These are phyloP conservation scores for Romanogobio albipinnatus DNA, from an alignment of 2,113 vertebrate species.

Conservation along the genomic window DNA sequence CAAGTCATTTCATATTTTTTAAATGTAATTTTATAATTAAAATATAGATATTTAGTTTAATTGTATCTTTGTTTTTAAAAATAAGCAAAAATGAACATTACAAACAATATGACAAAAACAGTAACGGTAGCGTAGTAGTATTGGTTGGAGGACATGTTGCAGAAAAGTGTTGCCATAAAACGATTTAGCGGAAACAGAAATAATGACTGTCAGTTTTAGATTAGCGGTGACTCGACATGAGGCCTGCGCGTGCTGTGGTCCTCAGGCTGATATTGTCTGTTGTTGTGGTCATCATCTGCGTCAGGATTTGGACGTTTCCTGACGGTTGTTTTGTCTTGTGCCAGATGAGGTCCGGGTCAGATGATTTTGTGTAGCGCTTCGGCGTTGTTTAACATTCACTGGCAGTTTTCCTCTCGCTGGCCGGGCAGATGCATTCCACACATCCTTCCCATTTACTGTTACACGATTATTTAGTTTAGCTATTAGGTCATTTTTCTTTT, in stretches of 20 bases:
- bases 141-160: too few species aligned
- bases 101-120: too few species aligned
- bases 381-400: slow-evolving; percentile 30
- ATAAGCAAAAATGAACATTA: too few species aligned
- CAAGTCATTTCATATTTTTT: too few species aligned
- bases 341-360: slow-evolving; percentile 49
- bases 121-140: too few species aligned
- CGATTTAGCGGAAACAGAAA: not conserved
- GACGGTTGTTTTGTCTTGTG: slow-evolving; percentile 8
- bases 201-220: not conserved
- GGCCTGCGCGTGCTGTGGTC: too few species aligned
- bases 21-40: too few species aligned
- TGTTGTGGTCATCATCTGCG: slow-evolving; percentile 47
- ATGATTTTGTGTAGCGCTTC: slow-evolving; percentile 30
- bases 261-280: slow-evolving; percentile 51
- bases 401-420: slow-evolving; percentile 18
- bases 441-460: slow-evolving; percentile 35
- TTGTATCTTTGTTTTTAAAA: too few species aligned
- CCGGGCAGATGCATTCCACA: slow-evolving; percentile 21
- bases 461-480: slow-evolving; percentile 35
- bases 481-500: slow-evolving; percentile 8
- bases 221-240: too few species aligned
- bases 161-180: too few species aligned
- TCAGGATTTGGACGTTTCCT: slow-evolving; percentile 36
- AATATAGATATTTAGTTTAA: too few species aligned